A percentile compares a stretch with the other conserved stretches of the same genome.
These are phyloP conservation scores for Melanotus villosus DNA, from an alignment of 2,888 invertebrate species.

Conservation along the genomic window DNA sequence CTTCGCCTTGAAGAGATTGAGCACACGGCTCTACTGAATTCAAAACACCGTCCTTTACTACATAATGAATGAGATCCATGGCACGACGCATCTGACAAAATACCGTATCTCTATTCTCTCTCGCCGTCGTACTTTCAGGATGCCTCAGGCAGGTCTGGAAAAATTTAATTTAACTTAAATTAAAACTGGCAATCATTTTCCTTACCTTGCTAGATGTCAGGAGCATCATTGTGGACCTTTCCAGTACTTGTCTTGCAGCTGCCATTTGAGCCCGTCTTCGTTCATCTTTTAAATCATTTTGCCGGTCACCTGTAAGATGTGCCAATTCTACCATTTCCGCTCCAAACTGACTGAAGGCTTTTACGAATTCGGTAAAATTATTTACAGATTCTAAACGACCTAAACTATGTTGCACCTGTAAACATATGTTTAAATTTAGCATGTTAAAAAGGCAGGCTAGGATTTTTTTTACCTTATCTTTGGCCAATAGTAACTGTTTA, in stretches of 20 bases:
- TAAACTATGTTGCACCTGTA: slow-evolving; percentile 83
- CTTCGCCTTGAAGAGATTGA: slow-evolving; percentile 70
- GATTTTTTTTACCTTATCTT: slow-evolving; percentile 84
- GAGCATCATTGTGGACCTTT: slow-evolving; percentile 96
- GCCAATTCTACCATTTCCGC: slow-evolving; percentile 99
- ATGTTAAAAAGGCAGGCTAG: not conserved
- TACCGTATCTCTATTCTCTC: slow-evolving; percentile 97
- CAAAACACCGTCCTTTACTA: slow-evolving; percentile 95
- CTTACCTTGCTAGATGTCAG: slow-evolving; percentile 95
- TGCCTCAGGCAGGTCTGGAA: slow-evolving; percentile 90
- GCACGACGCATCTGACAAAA: slow-evolving; percentile 98
- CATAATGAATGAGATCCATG: slow-evolving; percentile 97
- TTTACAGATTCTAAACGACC: slow-evolving; percentile 89
- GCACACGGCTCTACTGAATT: slow-evolving; percentile 69
- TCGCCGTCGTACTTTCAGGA: slow-evolving; percentile 92
- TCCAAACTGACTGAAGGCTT: slow-evolving; percentile 98
- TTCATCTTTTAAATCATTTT: slow-evolving; percentile 93
- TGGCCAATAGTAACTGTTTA: slow-evolving; percentile 94
- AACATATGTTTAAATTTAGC: not conserved
- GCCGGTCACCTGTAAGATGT: slow-evolving; percentile 86
- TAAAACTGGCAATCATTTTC: not conserved
- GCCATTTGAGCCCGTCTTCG: slow-evolving; percentile 96
- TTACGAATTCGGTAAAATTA: slow-evolving; percentile 97
- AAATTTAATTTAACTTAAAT: not conserved
- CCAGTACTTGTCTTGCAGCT: slow-evolving; percentile 94